Evolutionary conservation across 2,888 invertebrate species (phyloP).

Genomic region (Aporophyla lueneburgensis): DNA sequence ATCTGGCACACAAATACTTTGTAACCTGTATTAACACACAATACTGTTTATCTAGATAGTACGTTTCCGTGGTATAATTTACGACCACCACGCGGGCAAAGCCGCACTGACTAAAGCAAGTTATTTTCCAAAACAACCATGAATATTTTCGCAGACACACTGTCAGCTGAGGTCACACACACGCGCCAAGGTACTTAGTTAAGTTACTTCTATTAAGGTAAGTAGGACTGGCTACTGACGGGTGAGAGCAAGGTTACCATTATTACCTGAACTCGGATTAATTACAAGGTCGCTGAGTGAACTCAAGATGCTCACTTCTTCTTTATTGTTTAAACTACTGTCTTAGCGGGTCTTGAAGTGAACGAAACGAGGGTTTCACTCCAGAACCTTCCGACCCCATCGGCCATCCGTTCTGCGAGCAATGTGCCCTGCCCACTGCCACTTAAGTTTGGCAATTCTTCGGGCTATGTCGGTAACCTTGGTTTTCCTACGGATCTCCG

Average conservation of each 20-base stretch:
- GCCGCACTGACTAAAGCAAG: background rate
- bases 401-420: too few species aligned
- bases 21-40: too few species aligned
- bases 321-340: background rate
- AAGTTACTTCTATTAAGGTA: background rate
- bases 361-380: background rate
- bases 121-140: background rate
- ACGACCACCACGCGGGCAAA: background rate
- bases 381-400: too few species aligned
- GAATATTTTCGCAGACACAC: background rate
- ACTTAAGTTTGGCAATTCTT: too few species aligned
- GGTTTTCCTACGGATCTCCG: too few species aligned
- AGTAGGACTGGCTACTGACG: background rate
- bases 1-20: too few species aligned
- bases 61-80: too few species aligned
- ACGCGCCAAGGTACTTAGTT: too few species aligned
- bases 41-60: too few species aligned
- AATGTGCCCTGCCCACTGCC: too few species aligned
- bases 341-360: background rate
- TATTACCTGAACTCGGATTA: background rate
- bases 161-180: background rate
- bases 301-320: background rate
- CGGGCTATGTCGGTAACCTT: too few species aligned
- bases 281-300: constrained; percentile 2
- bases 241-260: background rate